Evolutionary conservation across 1,140 invertebrate species (phyloP), one percentile per base, ranked within the genome.

Genomic region (Leucophenga varia): DNA sequence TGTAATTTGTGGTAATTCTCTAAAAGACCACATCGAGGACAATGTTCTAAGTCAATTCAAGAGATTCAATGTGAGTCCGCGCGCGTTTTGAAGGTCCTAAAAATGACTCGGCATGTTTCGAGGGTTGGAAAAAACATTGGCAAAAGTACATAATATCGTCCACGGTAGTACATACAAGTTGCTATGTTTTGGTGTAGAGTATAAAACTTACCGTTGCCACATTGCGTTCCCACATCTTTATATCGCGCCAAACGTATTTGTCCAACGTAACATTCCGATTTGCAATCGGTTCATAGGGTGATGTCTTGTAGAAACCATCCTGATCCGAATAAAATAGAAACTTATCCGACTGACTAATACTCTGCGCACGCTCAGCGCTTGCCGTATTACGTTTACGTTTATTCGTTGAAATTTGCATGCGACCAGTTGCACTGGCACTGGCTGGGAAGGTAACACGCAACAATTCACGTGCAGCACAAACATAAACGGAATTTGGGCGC

Each of bases 161-260:
- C n/a, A n/a, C n/a, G n/a, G n/a, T n/a, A n/a, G n/a, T n/a, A n/a
- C n/a, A n/a, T n/a, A n/a, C n/a, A n/a, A n/a, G n/a, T n/a, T n/a
- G n/a, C n/a, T n/a, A n/a, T n/a, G n/a, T n/a, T n/a, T n/a, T n/a
- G n/a, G n/a, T n/a, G n/a, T n/a, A n/a, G n/a, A n/a, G n/a, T n/a
- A n/a, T n/a, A n/a, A n/a, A n/a, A 79, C 81, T 79, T 70, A 88
- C 86, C 61, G 83, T 52, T 16, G 82, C 80, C 0, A 80, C 79
- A 47, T 79, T 78, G 36, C 86, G 77, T 0, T 80, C 75, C 78
- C 80, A 86, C 63, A 78, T 79, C 2, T 83, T 79, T 10, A 84
- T 54, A 59, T 83, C 79, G 16, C 79, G 67, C 84, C 84, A 88
- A 1, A 87, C 64, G 47, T 80, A 85, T 35, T 88, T 82, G n/a